These are phyloP conservation scores for Nowickia ferox DNA, from an alignment of 2,888 invertebrate genomes.

Conservation along the genomic window DNA sequence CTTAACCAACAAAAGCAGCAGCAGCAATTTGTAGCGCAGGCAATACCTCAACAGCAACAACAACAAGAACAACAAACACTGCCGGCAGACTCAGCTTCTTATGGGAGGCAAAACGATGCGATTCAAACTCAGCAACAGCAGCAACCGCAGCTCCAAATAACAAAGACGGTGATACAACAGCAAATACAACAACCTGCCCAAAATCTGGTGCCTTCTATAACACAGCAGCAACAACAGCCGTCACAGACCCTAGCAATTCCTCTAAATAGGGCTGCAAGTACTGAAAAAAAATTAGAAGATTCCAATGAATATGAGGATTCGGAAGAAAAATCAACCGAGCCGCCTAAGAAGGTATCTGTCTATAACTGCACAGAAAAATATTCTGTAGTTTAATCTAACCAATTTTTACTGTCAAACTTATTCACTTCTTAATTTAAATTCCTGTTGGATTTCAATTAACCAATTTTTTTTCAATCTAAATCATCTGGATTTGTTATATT, in stretches of 20 bases:
- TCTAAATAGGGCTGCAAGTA: constrained; percentile 55
- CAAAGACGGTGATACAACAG: constrained; percentile 21
- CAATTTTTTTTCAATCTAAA: no score
- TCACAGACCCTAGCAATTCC: constrained; percentile 33
- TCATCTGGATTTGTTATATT: no score
- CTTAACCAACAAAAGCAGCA: constrained; percentile 65
- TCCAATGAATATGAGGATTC: constrained; percentile 78
- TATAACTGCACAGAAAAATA: no score
- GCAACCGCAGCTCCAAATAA: constrained; percentile 19
- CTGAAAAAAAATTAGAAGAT: constrained; percentile 67
- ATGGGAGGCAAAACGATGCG: constrained; percentile 24
- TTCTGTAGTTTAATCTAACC: neutral
- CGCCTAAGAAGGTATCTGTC: constrained; percentile 78
- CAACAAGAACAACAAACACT: constrained; percentile 55
- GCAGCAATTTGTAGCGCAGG: constrained; percentile 38
- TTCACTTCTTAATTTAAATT: no score
- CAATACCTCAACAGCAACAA: constrained; percentile 46
- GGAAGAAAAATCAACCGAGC: constrained; percentile 80
- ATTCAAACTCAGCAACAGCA: constrained; percentile 16
- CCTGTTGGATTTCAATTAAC: no score
- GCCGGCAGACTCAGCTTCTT: constrained; percentile 29
- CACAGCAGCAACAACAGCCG: constrained; percentile 47
- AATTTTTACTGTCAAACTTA: neutral
- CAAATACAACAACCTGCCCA: constrained; percentile 62
- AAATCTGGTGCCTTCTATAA: constrained; percentile 65